Percentiles rank a stretch among this genome's conserved stretches.
phyloP scores from a whole-genome alignment of 2,797 vertebrate species.

The Enteromius afrohamiltoni region DNA sequence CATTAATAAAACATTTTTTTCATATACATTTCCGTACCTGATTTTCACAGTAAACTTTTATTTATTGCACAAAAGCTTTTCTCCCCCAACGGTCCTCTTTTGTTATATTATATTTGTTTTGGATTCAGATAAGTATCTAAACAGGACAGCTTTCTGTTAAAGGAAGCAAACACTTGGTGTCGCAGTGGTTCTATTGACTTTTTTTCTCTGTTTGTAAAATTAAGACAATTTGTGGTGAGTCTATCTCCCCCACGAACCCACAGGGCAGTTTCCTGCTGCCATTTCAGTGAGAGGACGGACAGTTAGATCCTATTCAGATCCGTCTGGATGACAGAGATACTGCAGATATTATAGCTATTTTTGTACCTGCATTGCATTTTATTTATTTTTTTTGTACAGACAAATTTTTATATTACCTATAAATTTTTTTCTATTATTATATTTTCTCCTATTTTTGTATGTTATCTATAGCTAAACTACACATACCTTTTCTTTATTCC shows the following conservation, averaged over 20 bases:
- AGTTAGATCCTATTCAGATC: background rate
- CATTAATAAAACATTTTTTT: no score
- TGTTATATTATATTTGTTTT: background rate
- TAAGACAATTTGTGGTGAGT: background rate
- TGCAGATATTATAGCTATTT: background rate
- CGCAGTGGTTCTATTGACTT: background rate
- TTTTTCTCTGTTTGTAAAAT: background rate
- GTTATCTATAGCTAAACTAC: no score
- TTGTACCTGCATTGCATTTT: no score
- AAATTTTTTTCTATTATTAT: no score
- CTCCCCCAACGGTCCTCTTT: no score
- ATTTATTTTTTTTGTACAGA: no score
- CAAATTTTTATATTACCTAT: no score
- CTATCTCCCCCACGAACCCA: background rate
- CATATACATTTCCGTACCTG: background rate
- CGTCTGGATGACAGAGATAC: constrained; percentile 6
- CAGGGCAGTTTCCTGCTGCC: background rate
- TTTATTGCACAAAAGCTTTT: background rate
- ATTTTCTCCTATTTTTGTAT: no score
- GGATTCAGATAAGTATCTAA: background rate
- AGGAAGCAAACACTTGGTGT: background rate
- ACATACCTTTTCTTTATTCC: no score
- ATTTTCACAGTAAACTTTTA: background rate
- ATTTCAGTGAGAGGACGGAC: background rate
- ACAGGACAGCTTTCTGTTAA: background rate